phyloP scores from a whole-genome alignment of 2,888 invertebrate species.

The Nipponacmea schrenckii region DNA sequence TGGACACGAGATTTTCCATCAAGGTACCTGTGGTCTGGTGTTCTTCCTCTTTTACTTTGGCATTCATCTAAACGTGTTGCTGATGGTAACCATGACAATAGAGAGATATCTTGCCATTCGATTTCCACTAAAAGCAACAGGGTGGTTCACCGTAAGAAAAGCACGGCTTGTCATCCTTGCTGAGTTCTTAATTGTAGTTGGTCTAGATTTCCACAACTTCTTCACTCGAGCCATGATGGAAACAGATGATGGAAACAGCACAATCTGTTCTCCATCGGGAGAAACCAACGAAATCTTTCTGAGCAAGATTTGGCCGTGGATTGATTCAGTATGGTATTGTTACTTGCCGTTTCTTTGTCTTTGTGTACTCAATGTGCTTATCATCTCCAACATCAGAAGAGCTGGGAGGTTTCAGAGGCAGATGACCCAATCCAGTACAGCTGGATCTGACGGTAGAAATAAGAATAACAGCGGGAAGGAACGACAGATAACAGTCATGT shows the following conservation, averaged over 20 bases:
- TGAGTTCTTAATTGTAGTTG: constrained; percentile 14
- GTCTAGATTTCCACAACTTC: constrained; percentile 22
- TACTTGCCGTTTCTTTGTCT: constrained; percentile 19
- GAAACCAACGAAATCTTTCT: constrained; percentile 8
- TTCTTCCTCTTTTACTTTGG: constrained; percentile 25
- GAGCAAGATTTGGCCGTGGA: constrained; percentile 27
- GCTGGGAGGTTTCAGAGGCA: constrained; percentile 10
- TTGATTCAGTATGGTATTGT: constrained; percentile 25
- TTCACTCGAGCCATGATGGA: constrained; percentile 17
- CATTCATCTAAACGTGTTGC: constrained; percentile 24
- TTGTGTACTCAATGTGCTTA: constrained; percentile 22
- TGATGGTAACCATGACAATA: constrained; percentile 26
- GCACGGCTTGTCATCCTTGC: constrained; percentile 14
- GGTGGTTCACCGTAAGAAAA: constrained; percentile 13
- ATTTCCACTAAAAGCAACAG: constrained; percentile 21
- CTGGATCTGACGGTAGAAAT: background rate
- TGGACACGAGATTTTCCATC: constrained; percentile 22
- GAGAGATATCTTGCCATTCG: constrained; percentile 29
- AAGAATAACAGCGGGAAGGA: background rate
- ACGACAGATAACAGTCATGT: constrained; percentile 25
- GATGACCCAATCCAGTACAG: constrained; percentile 8
- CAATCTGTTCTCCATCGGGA: constrained; percentile 10
- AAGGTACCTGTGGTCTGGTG: constrained; percentile 23
- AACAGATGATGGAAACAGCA: constrained; percentile 11
- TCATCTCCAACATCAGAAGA: constrained; percentile 18